phyloP scores from a whole-genome alignment of 2,888 invertebrate species.

The Protonemura montana region DNA sequence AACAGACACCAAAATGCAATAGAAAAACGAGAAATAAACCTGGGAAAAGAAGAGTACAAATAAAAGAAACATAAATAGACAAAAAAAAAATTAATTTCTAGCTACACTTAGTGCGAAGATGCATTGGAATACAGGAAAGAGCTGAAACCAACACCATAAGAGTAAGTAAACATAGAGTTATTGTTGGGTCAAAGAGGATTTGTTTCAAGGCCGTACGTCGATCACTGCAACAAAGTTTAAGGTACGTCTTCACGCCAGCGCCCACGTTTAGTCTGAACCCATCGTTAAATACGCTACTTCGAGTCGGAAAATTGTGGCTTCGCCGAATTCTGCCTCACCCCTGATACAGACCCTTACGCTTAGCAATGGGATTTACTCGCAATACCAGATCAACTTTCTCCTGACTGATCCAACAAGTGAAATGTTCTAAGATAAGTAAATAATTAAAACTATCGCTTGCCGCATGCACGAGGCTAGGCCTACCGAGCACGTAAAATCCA shows the following conservation, averaged over 20 bases:
- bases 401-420: neutral
- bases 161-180: neutral
- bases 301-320: neutral
- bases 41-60: slow-evolving; percentile 29
- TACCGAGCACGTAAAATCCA: slow-evolving; percentile 1
- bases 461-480: neutral
- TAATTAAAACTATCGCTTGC: neutral
- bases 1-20: slow-evolving; percentile 36
- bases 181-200: slow-evolving; percentile 5
- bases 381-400: neutral
- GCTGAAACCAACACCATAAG: slow-evolving; percentile 37
- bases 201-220: neutral
- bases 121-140: slow-evolving; percentile 21
- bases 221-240: neutral
- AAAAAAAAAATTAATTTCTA: slow-evolving; percentile 8
- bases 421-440: neutral
- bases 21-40: neutral
- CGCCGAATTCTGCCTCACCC: neutral
- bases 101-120: slow-evolving; percentile 33
- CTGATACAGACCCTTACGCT: too few species aligned
- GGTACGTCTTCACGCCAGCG: neutral
- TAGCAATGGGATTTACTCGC: neutral
- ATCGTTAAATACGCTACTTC: neutral
- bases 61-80: slow-evolving; percentile 7
- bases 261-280: neutral